Evolutionary conservation across 2,113 vertebrate species (phyloP).

Genomic region (Aepyceros melampus): DNA sequence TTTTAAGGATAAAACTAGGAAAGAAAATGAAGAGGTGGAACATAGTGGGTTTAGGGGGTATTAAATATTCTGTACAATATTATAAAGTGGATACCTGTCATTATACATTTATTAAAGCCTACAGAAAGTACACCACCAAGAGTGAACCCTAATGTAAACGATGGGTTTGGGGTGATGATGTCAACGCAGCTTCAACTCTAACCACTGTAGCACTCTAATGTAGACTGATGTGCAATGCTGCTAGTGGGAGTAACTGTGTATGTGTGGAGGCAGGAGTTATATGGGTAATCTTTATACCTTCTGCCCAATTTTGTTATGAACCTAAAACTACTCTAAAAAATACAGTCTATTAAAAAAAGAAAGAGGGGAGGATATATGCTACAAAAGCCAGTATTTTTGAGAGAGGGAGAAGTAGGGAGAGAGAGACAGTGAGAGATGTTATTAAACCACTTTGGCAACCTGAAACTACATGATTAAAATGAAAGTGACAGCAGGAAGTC

Average conservation of each 20-base stretch:
- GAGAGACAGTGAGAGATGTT: neutral
- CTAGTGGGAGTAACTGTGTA: no score
- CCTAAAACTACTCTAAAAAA: neutral
- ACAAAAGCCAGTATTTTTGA: neutral
- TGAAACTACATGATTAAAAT: constrained; percentile 7
- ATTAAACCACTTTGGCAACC: neutral
- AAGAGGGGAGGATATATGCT: neutral
- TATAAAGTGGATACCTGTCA: neutral
- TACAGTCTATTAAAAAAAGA: neutral
- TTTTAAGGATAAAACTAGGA: neutral
- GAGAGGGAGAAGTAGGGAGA: neutral
- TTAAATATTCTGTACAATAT: neutral
- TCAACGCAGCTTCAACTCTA: neutral
- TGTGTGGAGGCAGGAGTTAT: rapidly evolving
- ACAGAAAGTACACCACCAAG: neutral
- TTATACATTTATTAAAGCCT: neutral
- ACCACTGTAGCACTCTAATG: neutral
- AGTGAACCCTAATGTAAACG: neutral
- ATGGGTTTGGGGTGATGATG: neutral
- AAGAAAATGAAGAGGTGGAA: neutral
- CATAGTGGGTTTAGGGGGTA: neutral
- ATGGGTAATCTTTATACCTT: neutral
- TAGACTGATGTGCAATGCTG: no score
- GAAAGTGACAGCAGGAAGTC: neutral
- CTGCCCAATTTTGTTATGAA: neutral